Evolutionary conservation across 1,140 invertebrate species (phyloP).

Genomic region (Coenobita brevimanus): DNA sequence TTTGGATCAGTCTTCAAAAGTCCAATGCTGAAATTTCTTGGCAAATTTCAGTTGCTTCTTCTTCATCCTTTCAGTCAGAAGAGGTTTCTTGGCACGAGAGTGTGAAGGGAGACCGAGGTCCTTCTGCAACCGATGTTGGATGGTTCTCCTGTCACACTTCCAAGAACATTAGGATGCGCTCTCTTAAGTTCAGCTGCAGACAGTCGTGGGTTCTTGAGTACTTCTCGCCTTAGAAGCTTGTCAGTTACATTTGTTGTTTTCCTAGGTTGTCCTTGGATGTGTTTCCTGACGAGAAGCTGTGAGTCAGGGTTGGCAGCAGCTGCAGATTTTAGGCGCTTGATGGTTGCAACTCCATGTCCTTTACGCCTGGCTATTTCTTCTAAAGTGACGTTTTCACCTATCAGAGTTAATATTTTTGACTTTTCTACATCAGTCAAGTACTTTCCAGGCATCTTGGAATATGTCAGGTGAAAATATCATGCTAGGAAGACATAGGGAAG

Average conservation of each 20-base stretch:
- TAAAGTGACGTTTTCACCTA: no score
- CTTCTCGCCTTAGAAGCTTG: neutral
- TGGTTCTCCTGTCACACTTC: neutral
- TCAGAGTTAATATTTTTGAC: no score
- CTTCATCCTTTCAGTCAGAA: neutral
- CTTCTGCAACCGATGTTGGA: neutral
- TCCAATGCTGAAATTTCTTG: neutral
- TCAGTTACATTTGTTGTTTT: neutral
- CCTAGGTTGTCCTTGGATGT: neutral
- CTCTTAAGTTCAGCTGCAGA: neutral
- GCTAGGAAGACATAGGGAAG: no score
- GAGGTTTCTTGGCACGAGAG: neutral
- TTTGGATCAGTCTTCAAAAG: neutral
- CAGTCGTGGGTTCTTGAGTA: neutral
- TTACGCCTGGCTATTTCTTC: no score
- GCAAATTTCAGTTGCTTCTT: neutral
- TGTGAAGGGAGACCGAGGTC: neutral
- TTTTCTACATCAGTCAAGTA: no score
- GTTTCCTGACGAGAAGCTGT: conserved; percentile 1
- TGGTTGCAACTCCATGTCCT: neutral
- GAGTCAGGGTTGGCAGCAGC: neutral
- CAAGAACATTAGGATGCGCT: neutral
- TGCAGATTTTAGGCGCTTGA: neutral
- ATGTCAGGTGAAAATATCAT: no score
- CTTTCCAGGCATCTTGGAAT: no score